Base-by-base conservation (phyloP, 2,888 invertebrate genomes). In the Pollenia griseotomentosa region DNA sequence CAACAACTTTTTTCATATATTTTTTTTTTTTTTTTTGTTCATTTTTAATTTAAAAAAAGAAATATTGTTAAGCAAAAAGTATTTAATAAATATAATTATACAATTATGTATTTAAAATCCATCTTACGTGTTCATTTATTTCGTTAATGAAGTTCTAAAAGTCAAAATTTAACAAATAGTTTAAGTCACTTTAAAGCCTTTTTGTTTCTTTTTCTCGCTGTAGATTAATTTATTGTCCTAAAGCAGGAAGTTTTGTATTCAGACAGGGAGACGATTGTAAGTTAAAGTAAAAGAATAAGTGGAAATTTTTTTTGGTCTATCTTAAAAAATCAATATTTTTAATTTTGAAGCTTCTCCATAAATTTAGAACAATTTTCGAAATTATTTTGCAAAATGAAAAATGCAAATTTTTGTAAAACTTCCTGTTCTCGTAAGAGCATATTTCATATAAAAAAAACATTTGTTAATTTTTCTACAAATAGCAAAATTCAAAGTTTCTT, bases 141-240 rank as follows among this genome's bases (percentile, higher is more conserved):
- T 57, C 40, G 33, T 33, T 78, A 78, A 65, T 77, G 46, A 73
- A 83, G 83, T 78, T 78, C 78, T 78, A 71, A 65, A 65, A 78
- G 78, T 83, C 65, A 78, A 78, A 73, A 19, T 57, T 42, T 16
- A 78, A 65, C 51, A 78, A 71, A 71, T 59, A 78, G 48, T 44
- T 71, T 23, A 65, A 78, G 83, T 78, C 42, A 59, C 23, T 33
- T 70, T 44, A 63, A 44, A 16, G 61, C 23, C 48, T 9, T 19
- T 46, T 59, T n/a, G n/a, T 40, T 23, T 23, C 23, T 14, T 23
- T 14, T 40, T n/a, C 16, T 12, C 4, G 12, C 10, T 2, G 9
- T 14, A 10, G 11, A 42, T 65, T 40, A 81, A 57, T 73, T 73
- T 65, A 81, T 73, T 16, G 40, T 40, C 3, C 10, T 8, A 1